A percentile compares a stretch with the other conserved stretches of the same genome.
Evolutionary conservation across 2,888 invertebrate genomes (phyloP).

Genomic region (Listrodromus nycthemerus): DNA sequence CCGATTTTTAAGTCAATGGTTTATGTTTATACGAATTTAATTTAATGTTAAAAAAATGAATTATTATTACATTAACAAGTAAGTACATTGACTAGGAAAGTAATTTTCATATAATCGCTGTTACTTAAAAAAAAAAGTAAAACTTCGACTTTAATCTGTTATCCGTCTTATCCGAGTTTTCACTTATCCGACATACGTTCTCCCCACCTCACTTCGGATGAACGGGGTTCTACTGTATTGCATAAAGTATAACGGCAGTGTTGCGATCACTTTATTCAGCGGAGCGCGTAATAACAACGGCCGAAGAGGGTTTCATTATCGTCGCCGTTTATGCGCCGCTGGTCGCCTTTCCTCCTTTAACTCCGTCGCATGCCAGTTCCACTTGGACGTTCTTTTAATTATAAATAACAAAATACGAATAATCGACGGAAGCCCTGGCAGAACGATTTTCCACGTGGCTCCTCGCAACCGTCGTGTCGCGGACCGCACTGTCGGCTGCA

Average conservation of each 20-base stretch:
- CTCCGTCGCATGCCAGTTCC: conserved; percentile 16
- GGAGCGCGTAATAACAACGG: conserved; percentile 44
- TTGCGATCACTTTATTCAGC: conserved; percentile 59
- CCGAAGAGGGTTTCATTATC: conserved; percentile 60
- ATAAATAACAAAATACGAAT: conserved; percentile 37
- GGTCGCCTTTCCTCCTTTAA: conserved; percentile 18
- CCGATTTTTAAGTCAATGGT: too few species aligned
- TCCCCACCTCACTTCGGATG: too few species aligned
- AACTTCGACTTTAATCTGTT: too few species aligned
- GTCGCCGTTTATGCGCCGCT: conserved; percentile 42
- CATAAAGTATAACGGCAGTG: conserved; percentile 19
- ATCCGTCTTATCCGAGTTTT: too few species aligned
- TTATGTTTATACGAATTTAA: too few species aligned
- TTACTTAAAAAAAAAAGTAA: too few species aligned
- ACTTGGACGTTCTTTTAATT: conserved; percentile 23
- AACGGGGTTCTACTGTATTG: not conserved
- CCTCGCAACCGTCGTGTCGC: not conserved
- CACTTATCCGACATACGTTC: too few species aligned
- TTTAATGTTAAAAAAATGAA: too few species aligned
- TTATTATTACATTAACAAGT: too few species aligned
- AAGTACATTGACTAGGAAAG: too few species aligned
- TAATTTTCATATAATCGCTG: too few species aligned
- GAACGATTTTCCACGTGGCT: conserved; percentile 32
- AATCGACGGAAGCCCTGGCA: conserved; percentile 11
- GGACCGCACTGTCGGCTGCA: conserved; percentile 11